phyloP scores from a whole-genome alignment of 2,797 vertebrate species.

The Platyrinchus mystaceus region DNA sequence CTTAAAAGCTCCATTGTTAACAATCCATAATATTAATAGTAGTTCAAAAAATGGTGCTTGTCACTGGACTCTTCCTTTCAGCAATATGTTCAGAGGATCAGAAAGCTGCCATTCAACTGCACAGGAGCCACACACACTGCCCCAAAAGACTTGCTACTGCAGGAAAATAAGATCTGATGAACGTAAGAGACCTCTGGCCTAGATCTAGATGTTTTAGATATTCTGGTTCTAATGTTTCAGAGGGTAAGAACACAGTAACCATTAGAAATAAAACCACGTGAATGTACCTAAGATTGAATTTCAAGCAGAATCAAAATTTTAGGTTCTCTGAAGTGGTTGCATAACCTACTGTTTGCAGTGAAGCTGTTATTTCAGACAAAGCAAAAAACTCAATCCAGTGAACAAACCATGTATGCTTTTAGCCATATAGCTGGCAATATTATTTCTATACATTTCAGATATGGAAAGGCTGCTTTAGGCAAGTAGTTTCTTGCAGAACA shows the following conservation, averaged over 20 bases:
- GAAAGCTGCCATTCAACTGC: accelerated
- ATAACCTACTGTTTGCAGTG: neutral
- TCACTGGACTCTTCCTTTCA: neutral
- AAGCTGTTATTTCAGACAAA: neutral
- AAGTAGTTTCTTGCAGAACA: neutral
- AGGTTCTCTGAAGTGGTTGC: neutral
- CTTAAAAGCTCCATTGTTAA: neutral
- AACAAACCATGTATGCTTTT: neutral
- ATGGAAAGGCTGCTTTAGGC: neutral
- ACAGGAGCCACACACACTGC: neutral
- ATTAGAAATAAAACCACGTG: neutral
- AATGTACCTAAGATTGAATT: neutral
- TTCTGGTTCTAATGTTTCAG: neutral
- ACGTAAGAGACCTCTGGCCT: neutral
- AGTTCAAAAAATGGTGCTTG: neutral
- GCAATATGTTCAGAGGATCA: neutral
- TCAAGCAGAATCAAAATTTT: neutral
- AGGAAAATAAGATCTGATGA: neutral
- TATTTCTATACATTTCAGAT: neutral
- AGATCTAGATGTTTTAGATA: neutral
- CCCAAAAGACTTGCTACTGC: neutral
- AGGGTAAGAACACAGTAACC: neutral
- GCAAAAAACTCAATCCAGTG: neutral
- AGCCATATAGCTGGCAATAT: neutral
- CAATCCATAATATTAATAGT: neutral